Percentiles rank a stretch among this genome's conserved stretches.
These are phyloP conservation scores for Hylaea fasciaria DNA, from an alignment of 2,888 invertebrate species.

Conservation along the genomic window DNA sequence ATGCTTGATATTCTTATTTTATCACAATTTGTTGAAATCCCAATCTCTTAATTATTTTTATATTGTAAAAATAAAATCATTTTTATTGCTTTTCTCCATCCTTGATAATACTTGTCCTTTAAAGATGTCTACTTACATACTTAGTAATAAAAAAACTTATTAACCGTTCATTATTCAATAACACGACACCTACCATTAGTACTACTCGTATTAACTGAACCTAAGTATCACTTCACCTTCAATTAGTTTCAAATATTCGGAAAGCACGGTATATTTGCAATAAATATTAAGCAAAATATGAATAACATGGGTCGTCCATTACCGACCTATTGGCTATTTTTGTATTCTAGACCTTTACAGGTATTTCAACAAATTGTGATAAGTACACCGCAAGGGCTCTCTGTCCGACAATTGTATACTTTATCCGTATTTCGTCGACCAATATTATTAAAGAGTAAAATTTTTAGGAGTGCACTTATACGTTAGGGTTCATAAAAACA, in stretches of 20 bases:
- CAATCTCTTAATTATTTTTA: too few relatives aligned
- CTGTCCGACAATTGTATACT: constrained; percentile 41
- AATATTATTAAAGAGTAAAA: constrained; percentile 31
- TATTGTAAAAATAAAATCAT: not conserved
- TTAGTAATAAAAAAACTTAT: too few relatives aligned
- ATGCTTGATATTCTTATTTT: constrained; percentile 82
- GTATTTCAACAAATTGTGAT: constrained; percentile 43
- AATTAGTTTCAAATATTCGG: constrained; percentile 1
- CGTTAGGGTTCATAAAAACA: constrained; percentile 70
- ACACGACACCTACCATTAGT: too few relatives aligned
- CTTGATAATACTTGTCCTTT: too few relatives aligned
- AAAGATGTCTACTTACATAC: too few relatives aligned
- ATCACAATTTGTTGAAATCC: constrained; percentile 55
- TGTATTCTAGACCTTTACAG: constrained; percentile 4
- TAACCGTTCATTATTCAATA: too few relatives aligned
- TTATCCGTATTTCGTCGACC: constrained; percentile 26
- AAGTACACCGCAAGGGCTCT: constrained; percentile 49
- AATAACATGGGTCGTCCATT: constrained; percentile 24
- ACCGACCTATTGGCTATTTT: constrained; percentile 23
- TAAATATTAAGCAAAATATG: constrained; percentile 11
- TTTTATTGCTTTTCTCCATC: too few relatives aligned
- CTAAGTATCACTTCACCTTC: constrained; percentile 7
- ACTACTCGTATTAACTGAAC: not conserved
- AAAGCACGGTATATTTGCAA: constrained; percentile 11
- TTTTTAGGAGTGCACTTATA: constrained; percentile 57